A percentile compares a stretch with the other conserved stretches of the same genome.
Conservation (phyloP, 2,888 invertebrate genomes). For the Torymus aiolomorphi region DNA sequence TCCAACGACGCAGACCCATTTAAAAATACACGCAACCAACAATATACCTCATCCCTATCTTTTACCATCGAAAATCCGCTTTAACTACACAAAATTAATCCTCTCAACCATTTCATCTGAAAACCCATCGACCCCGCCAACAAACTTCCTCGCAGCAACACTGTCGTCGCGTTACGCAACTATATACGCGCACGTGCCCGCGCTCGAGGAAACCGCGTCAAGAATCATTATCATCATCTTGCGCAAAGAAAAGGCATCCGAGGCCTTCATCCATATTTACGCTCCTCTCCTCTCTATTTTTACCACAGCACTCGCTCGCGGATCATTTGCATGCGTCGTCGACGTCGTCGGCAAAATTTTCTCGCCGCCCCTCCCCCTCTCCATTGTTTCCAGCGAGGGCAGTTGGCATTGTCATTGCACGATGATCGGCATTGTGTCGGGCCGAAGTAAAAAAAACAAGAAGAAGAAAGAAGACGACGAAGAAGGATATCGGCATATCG, state of each 20-base stretch:
- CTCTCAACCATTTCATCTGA: too few species aligned
- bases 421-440: constrained; percentile 50
- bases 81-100: too few species aligned
- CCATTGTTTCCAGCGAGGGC: constrained; percentile 29
- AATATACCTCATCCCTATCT: too few species aligned
- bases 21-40: too few species aligned
- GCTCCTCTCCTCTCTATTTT: constrained; percentile 3
- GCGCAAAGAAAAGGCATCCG: too few species aligned
- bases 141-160: background rate
- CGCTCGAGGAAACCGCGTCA: too few species aligned
- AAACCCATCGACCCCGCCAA: too few species aligned
- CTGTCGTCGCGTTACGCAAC: background rate
- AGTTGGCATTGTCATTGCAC: constrained; percentile 44
- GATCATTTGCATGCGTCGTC: too few species aligned
- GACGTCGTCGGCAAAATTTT: constrained; percentile 4
- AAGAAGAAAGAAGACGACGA: constrained; percentile 18
- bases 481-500: constrained; percentile 60
- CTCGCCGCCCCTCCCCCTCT: background rate
- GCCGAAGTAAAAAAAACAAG: constrained; percentile 20
- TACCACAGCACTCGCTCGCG: background rate
- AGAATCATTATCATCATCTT: too few species aligned
- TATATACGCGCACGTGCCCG: too few species aligned
- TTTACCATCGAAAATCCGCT: too few species aligned
- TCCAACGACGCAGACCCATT: too few species aligned
- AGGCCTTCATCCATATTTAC: constrained; percentile 46